Conservation (phyloP, 2,888 invertebrate species). For the Amblyjoppa fuscipennis region DNA sequence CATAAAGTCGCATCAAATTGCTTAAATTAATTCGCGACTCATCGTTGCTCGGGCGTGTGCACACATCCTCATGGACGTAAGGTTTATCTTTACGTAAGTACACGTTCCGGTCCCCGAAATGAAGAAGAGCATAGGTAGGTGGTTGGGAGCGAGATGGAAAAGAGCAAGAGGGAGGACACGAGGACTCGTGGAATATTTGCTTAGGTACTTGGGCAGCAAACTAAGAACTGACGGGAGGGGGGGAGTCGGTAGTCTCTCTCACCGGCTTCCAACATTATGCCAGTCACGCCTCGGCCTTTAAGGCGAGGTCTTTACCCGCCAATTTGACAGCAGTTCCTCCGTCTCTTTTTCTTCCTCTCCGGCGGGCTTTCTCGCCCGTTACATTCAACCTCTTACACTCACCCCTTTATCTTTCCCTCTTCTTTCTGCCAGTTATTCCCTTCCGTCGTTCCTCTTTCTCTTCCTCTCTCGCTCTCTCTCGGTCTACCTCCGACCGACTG, state of each 20-base stretch:
- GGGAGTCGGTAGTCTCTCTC: constrained; percentile 6
- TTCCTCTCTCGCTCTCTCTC: constrained; percentile 42
- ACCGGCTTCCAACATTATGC: constrained; percentile 74
- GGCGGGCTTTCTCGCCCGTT: constrained; percentile 40
- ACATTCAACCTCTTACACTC: constrained; percentile 18
- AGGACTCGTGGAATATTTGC: constrained; percentile 59
- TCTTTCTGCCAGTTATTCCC: constrained; percentile 13
- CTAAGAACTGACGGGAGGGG: constrained; percentile 35
- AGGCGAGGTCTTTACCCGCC: constrained; percentile 76
- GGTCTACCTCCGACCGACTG: constrained; percentile 37
- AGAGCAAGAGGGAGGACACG: constrained; percentile 41
- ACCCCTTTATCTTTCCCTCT: constrained; percentile 40
- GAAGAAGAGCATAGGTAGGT: constrained; percentile 8
- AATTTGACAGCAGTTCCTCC: constrained; percentile 78
- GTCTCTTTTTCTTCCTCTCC: constrained; percentile 48
- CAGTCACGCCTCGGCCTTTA: constrained; percentile 79
- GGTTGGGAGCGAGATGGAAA: constrained; percentile 19
- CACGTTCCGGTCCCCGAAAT: constrained; percentile 38
- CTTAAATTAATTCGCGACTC: constrained; percentile 43
- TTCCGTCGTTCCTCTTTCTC: background rate
- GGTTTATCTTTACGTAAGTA: constrained; percentile 18
- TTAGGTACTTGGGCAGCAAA: constrained; percentile 58
- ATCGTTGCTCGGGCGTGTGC: constrained; percentile 31
- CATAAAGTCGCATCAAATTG: constrained; percentile 25
- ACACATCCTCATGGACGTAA: background rate